These are phyloP conservation scores for Eurois occulta DNA, from an alignment of 2,888 invertebrate genomes.

Conservation along the genomic window DNA sequence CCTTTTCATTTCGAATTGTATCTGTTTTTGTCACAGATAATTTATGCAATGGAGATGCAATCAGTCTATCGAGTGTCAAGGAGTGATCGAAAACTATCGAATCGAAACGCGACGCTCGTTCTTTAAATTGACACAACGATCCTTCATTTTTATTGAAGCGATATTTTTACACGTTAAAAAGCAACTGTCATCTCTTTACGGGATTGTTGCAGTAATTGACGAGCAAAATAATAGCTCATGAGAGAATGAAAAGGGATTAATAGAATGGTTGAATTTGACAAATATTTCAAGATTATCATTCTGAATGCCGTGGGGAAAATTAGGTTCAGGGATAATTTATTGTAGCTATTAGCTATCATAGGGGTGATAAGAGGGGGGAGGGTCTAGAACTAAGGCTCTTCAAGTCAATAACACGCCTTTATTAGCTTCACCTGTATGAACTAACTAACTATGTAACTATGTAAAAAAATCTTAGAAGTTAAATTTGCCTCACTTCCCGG, in stretches of 20 bases:
- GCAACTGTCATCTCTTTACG: neutral
- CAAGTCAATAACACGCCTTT: neutral
- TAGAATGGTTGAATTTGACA: neutral
- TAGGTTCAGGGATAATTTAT: neutral
- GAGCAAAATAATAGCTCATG: neutral
- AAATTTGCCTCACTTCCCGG: neutral
- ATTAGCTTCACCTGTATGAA: neutral
- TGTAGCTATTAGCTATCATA: neutral
- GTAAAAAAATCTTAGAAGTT: neutral
- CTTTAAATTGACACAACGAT: conserved; percentile 33
- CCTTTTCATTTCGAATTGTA: conserved; percentile 47
- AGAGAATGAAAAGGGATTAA: neutral
- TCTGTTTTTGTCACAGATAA: conserved; percentile 43
- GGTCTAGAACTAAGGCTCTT: neutral
- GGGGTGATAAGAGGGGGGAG: neutral
- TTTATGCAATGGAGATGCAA: conserved; percentile 54
- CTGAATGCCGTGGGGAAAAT: neutral
- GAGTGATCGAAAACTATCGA: conserved; percentile 39
- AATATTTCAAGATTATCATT: neutral
- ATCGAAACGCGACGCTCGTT: conserved; percentile 36
- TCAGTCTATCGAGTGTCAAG: conserved; percentile 37
- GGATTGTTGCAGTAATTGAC: conserved; percentile 1
- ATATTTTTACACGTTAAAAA: conserved; percentile 5
- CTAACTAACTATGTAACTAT: no score
- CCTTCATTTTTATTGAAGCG: conserved; percentile 35